These are phyloP conservation scores for Sceloporus tristichus DNA, from an alignment of 2,113 vertebrate species.

Conservation along the genomic window DNA sequence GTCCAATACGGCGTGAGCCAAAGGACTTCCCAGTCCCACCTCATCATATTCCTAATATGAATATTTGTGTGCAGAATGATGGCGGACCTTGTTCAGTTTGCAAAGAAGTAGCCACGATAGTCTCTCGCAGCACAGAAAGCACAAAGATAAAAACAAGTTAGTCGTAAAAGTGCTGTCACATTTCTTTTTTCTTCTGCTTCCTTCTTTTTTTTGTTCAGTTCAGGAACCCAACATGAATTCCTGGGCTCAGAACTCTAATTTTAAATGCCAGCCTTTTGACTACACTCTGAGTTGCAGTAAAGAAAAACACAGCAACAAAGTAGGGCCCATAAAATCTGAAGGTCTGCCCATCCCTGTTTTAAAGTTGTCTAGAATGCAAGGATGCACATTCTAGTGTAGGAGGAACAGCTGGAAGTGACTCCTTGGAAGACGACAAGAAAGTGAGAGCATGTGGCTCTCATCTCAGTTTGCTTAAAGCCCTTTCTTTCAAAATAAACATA, in stretches of 20 bases:
- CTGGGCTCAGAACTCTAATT: not conserved
- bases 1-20: not conserved
- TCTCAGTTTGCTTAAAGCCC: not conserved
- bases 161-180: too few relatives aligned
- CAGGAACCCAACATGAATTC: not conserved
- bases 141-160: too few relatives aligned
- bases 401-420: not conserved
- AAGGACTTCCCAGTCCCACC: not conserved
- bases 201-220: not conserved
- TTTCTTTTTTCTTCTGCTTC: too few relatives aligned
- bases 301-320: too few relatives aligned
- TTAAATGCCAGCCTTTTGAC: not conserved
- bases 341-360: not conserved
- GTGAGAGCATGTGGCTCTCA: not conserved
- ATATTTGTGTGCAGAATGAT: not conserved
- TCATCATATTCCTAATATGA: not conserved
- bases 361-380: not conserved
- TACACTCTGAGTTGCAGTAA: not conserved
- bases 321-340: not conserved
- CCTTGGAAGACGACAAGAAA: constrained; percentile 10
- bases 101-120: too few relatives aligned
- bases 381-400: not conserved
- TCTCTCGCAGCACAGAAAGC: too few relatives aligned
- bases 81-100: not conserved
- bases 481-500: not conserved